A percentile compares a stretch with the other conserved stretches of the same genome.
Evolutionary conservation across 2,888 invertebrate species (phyloP).

Genomic region (Thera britannica): DNA sequence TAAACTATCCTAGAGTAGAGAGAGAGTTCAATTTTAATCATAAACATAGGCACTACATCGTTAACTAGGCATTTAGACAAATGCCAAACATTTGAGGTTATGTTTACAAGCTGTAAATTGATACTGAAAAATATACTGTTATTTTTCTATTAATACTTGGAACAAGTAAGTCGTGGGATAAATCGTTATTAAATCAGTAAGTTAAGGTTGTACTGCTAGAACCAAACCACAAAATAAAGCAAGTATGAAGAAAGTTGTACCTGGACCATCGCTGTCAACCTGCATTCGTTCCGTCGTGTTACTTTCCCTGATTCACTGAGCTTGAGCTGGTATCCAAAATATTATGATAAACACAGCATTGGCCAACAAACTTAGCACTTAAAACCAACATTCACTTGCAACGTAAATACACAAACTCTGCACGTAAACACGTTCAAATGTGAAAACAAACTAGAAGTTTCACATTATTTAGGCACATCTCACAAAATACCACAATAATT

Average conservation of each 20-base stretch:
- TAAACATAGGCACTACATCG: too few species aligned
- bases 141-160: conserved; percentile 5
- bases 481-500: neutral
- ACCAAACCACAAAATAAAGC: neutral
- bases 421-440: conserved; percentile 75
- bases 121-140: conserved; percentile 40
- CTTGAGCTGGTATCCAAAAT: conserved; percentile 43
- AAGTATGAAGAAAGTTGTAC: conserved; percentile 42
- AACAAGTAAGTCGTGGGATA: neutral
- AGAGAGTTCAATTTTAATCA: too few species aligned
- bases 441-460: conserved; percentile 31
- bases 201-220: neutral
- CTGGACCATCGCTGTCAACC: conserved; percentile 64
- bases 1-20: neutral
- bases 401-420: conserved; percentile 61
- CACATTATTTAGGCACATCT: conserved; percentile 27
- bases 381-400: conserved; percentile 54
- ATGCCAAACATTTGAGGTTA: conserved; percentile 68
- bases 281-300: conserved; percentile 64
- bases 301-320: conserved; percentile 54
- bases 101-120: conserved; percentile 76
- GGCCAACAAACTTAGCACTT: conserved; percentile 51
- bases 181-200: neutral
- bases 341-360: conserved; percentile 55
- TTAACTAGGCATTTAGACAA: neutral